phyloP scores from a whole-genome alignment of 1,140 invertebrate species.

The Samia ricini region DNA sequence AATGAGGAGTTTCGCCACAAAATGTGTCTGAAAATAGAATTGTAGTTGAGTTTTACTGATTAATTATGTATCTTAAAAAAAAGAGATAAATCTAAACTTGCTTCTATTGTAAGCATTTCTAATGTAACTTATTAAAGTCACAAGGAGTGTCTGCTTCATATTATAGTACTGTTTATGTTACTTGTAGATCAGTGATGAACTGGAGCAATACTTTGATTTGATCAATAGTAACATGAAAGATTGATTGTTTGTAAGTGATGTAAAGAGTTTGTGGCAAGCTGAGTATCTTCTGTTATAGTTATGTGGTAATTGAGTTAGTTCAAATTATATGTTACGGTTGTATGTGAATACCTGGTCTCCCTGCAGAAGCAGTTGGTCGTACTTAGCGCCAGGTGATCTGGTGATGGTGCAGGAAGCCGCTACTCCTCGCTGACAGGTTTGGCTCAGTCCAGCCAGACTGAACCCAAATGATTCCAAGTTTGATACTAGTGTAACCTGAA shows the following conservation, averaged over 20 bases:
- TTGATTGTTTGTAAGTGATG: too few relatives aligned
- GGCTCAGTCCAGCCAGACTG: constrained; percentile 86
- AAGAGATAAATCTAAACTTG: not conserved
- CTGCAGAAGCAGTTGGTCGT: constrained; percentile 90
- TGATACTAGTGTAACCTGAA: constrained; percentile 90
- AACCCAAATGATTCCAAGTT: constrained; percentile 93
- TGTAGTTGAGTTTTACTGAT: not conserved
- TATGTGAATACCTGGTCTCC: constrained; percentile 88
- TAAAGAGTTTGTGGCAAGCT: too few relatives aligned
- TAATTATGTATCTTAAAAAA: not conserved
- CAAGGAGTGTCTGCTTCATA: too few relatives aligned
- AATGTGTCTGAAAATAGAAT: constrained; percentile 62
- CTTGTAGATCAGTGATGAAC: too few relatives aligned
- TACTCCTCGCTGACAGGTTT: constrained; percentile 89
- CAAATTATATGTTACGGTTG: not conserved
- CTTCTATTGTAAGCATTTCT: too few relatives aligned
- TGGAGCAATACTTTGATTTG: too few relatives aligned
- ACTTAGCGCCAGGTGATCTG: constrained; percentile 85
- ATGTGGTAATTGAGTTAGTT: too few relatives aligned
- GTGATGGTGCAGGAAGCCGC: constrained; percentile 91
- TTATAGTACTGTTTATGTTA: too few relatives aligned
- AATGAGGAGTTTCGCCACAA: constrained; percentile 69
- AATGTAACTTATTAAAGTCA: too few relatives aligned
- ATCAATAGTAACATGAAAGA: too few relatives aligned
- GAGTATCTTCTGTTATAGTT: too few relatives aligned